Conservation (phyloP, 53 echinoderm and acorn worm species). For the Mesocentrotus franciscanus region DNA sequence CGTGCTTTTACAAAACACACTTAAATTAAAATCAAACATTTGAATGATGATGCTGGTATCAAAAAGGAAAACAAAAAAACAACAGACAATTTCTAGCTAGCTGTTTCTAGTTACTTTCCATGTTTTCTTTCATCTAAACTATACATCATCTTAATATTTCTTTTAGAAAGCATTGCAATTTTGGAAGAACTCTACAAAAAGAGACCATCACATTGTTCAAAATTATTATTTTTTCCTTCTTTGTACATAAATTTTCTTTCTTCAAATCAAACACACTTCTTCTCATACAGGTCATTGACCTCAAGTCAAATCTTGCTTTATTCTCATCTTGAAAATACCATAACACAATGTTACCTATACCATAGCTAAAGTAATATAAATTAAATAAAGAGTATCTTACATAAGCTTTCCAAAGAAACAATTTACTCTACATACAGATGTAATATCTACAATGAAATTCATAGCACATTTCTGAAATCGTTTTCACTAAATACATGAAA, state of each 20-base stretch:
- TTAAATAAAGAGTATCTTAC: conserved; percentile 59
- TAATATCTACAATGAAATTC: conserved; percentile 54
- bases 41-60: conserved; percentile 12
- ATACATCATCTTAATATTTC: conserved; percentile 46
- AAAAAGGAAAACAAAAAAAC: conserved; percentile 36
- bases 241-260: conserved; percentile 45
- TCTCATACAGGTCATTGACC: not conserved
- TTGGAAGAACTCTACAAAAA: conserved; percentile 67
- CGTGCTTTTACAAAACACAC: conserved; percentile 18
- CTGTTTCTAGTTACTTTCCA: conserved; percentile 47
- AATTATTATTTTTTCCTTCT: conserved; percentile 33
- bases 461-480: conserved; percentile 3
- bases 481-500: conserved; percentile 32
- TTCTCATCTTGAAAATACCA: conserved; percentile 1
- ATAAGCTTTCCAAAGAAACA: conserved; percentile 38
- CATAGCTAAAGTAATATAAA: conserved; percentile 20
- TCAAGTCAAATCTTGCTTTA: conserved; percentile 8
- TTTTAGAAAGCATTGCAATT: conserved; percentile 62
- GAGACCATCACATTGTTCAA: conserved; percentile 29
- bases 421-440: conserved; percentile 59
- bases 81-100: conserved; percentile 37
- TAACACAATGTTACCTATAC: conserved; percentile 23
- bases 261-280: not conserved
- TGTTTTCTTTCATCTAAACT: conserved; percentile 43
- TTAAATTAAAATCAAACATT: conserved; percentile 30